A percentile compares a stretch with the other conserved stretches of the same genome.
These are phyloP conservation scores for Drosophila meridiana DNA, from an alignment of 2,888 invertebrate species.

Conservation along the genomic window DNA sequence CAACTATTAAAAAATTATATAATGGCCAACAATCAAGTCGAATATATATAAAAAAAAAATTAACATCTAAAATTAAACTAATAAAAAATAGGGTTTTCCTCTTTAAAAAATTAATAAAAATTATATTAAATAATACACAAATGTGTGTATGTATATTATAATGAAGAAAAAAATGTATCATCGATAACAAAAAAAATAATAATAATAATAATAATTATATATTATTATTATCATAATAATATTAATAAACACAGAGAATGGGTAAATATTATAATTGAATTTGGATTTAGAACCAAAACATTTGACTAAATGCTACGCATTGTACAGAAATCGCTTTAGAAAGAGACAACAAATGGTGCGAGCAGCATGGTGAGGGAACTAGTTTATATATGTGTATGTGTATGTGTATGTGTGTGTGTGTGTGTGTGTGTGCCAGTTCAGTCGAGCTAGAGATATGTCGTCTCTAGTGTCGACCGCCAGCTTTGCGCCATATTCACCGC, in stretches of 20 bases:
- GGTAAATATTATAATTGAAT: conserved; percentile 11
- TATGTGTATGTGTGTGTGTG: not conserved
- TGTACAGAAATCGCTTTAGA: conserved; percentile 55
- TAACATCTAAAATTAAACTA: conserved; percentile 40
- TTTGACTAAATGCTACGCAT: conserved; percentile 63
- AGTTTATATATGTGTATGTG: conserved; percentile 1
- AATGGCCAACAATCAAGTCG: conserved; percentile 70
- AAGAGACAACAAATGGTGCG: conserved; percentile 58
- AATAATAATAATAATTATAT: not conserved
- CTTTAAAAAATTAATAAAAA: conserved; percentile 26
- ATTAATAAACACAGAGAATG: conserved; percentile 16
- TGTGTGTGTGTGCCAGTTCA: conserved; percentile 10
- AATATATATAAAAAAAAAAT: conserved; percentile 32
- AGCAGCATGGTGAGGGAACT: conserved; percentile 28
- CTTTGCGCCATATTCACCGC: conserved; percentile 81
- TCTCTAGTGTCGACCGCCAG: conserved; percentile 43
- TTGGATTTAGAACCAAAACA: conserved; percentile 20
- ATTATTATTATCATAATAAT: not conserved
- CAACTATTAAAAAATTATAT: conserved; percentile 42
- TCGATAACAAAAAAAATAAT: conserved; percentile 36
- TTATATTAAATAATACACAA: conserved; percentile 11
- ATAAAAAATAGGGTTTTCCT: conserved; percentile 16
- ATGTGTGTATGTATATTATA: not conserved
- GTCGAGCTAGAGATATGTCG: not conserved
- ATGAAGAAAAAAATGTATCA: conserved; percentile 28